Evolutionary conservation across 37 sponge, comb jelly and placozoan genomes (phyloP).

Genomic region (Oopsacas minuta): DNA sequence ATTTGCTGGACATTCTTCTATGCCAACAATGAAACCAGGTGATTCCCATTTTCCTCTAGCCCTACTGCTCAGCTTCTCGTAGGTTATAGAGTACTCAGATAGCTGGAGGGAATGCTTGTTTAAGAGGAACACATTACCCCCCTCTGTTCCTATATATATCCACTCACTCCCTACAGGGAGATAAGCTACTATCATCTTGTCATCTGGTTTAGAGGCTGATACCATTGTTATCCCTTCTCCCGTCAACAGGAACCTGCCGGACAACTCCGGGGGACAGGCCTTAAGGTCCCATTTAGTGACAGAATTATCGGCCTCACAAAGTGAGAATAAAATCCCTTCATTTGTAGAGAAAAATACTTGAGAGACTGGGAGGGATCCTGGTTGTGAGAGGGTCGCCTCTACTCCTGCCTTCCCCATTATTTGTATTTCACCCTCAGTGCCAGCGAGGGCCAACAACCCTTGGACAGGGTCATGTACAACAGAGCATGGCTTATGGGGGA

Average conservation of each 20-base stretch:
- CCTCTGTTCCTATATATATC: conserved; percentile 19
- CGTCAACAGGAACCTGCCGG: background rate
- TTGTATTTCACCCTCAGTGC: background rate
- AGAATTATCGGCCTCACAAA: background rate
- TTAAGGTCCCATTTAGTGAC: background rate
- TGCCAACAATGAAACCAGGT: background rate
- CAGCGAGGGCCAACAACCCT: background rate
- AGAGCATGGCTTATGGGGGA: background rate
- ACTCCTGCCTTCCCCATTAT: background rate
- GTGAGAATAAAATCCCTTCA: background rate
- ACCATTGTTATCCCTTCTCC: background rate
- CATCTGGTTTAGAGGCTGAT: background rate
- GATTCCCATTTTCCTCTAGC: background rate
- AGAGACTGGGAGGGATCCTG: background rate
- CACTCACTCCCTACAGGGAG: background rate
- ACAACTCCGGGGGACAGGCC: background rate
- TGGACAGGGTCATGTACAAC: background rate
- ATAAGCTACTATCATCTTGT: background rate
- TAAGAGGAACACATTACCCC: conserved; percentile 1
- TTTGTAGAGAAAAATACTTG: background rate
- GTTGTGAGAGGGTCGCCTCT: background rate
- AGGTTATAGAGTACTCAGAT: background rate
- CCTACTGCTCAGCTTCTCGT: conserved; percentile 10
- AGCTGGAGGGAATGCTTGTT: background rate
- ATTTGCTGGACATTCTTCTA: background rate